phyloP scores from a whole-genome alignment of 1,140 invertebrate genomes.

The Cydia strobilella region DNA sequence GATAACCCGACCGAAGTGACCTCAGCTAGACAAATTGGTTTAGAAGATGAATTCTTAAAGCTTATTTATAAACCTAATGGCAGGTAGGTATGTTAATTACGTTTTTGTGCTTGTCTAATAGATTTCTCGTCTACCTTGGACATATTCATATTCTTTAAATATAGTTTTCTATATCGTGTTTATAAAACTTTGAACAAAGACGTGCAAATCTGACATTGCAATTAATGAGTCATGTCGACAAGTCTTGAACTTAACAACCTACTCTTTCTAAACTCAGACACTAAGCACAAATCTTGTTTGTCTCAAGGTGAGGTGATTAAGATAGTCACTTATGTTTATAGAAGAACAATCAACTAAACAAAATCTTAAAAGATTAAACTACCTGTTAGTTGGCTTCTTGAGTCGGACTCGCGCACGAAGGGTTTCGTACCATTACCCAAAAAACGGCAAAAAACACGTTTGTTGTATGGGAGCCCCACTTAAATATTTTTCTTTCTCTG shows the following conservation, averaged over 20 bases:
- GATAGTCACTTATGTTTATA: neutral
- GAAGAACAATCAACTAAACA: too few relatives aligned
- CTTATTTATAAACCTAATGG: neutral
- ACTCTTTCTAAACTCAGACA: neutral
- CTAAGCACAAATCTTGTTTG: neutral
- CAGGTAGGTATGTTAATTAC: neutral
- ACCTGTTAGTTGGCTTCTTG: too few relatives aligned
- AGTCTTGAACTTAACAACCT: neutral
- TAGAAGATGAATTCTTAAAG: conserved; percentile 22
- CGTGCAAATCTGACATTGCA: neutral
- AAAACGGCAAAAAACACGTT: too few relatives aligned
- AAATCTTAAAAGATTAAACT: neutral
- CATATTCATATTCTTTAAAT: neutral
- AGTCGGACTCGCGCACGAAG: too few relatives aligned
- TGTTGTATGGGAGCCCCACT: too few relatives aligned
- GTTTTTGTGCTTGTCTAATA: conserved; percentile 6
- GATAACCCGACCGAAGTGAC: neutral
- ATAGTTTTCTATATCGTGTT: neutral
- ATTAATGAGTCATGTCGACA: neutral
- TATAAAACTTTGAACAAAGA: conserved; percentile 8
- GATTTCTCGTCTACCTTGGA: neutral
- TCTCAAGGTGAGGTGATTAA: neutral
- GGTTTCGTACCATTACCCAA: too few relatives aligned
- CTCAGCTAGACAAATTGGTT: conserved; percentile 15
- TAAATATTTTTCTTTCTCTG: too few relatives aligned